A percentile compares a stretch with the other conserved stretches of the same genome.
Evolutionary conservation across 2,113 vertebrate genomes (phyloP).

Genomic region (Acinonyx jubatus): DNA sequence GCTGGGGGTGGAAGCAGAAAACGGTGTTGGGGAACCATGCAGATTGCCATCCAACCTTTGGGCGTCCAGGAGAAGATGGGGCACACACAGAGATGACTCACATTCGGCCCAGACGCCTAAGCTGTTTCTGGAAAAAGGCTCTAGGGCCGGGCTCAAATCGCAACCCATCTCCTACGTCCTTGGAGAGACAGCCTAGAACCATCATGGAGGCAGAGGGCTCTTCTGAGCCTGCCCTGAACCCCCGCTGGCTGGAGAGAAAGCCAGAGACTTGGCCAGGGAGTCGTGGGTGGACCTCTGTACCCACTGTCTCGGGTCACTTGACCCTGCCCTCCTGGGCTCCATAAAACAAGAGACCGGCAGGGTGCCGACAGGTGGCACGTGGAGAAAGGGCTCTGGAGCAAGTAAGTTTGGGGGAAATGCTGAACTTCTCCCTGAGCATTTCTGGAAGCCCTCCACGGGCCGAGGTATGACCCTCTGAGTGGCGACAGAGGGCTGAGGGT

Average conservation of each 20-base stretch:
- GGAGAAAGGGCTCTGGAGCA: background rate
- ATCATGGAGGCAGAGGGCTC: fast-evolving
- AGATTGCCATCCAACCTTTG: fast-evolving
- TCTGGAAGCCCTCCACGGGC: background rate
- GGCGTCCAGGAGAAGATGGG: fast-evolving
- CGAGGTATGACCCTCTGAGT: fast-evolving
- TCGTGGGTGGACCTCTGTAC: background rate
- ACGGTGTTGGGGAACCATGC: fast-evolving
- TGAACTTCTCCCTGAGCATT: background rate
- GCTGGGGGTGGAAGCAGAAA: constrained; percentile 80
- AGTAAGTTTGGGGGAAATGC: fast-evolving
- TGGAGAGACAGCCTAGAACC: background rate
- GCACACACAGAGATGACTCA: background rate
- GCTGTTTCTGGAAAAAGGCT: background rate
- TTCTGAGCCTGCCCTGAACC: background rate
- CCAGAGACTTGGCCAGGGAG: fast-evolving
- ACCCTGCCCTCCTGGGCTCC: no score
- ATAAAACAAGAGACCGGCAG: background rate
- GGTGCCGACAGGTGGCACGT: fast-evolving
- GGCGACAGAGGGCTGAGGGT: background rate
- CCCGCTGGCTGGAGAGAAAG: background rate
- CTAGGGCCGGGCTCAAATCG: background rate
- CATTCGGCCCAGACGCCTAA: background rate
- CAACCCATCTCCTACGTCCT: background rate
- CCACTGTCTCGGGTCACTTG: background rate